Conservation (phyloP, 2,797 vertebrate species). For the Epinephelus awoara region DNA sequence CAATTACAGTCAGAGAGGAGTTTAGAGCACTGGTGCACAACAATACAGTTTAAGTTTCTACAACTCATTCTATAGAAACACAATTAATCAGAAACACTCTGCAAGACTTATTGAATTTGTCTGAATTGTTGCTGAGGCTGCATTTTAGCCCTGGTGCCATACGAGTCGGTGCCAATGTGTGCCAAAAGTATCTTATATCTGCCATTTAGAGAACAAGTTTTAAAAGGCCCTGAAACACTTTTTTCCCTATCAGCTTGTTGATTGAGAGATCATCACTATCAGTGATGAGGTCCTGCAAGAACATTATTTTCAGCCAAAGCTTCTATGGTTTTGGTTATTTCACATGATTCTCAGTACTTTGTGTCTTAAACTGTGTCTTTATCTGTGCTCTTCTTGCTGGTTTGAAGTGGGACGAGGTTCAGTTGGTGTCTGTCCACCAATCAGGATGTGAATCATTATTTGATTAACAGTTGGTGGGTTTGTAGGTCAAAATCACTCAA, state of each 20-base stretch:
- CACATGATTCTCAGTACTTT: not conserved
- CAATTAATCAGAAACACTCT: constrained; percentile 7
- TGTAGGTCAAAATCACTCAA: not conserved
- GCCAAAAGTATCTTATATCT: not conserved
- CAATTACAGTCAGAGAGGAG: not conserved
- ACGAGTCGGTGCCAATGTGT: not conserved
- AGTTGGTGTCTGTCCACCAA: not conserved
- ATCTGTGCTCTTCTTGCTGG: not conserved
- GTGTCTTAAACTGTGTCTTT: not conserved
- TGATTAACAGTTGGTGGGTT: not conserved
- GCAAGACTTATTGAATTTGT: not conserved
- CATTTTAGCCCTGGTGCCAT: not conserved
- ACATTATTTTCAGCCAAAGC: not conserved
- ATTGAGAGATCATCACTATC: not conserved
- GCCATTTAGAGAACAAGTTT: not conserved
- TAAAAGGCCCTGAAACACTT: not conserved
- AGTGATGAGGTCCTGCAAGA: not conserved
- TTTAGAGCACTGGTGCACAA: not conserved
- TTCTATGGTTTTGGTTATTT: not conserved
- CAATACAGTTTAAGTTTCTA: not conserved
- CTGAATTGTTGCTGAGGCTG: not conserved
- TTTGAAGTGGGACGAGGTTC: not conserved
- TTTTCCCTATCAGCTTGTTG: not conserved
- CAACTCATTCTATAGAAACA: not conserved
- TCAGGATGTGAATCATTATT: not conserved